Conservation (phyloP, 2,113 vertebrate genomes). For the Monopterus albus region DNA sequence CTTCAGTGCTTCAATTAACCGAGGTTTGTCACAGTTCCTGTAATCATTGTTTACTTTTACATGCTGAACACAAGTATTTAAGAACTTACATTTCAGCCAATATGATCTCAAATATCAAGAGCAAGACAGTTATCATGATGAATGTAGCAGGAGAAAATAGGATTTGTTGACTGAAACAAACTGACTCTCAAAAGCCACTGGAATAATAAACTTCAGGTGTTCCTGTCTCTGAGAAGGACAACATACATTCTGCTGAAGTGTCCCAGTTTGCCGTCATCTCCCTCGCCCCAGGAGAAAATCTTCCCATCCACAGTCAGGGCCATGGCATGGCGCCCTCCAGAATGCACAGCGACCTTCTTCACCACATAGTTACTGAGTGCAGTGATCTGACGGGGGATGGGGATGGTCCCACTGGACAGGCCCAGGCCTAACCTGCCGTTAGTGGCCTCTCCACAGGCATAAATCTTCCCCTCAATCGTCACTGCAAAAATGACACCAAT, state of each 20-base stretch:
- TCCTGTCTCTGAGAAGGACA: background rate
- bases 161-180: background rate
- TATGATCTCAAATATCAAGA: background rate
- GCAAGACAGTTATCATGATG: background rate
- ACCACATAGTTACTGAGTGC: constrained; percentile 98
- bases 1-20: constrained; percentile 94
- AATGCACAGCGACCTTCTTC: constrained; percentile 99
- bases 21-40: constrained; percentile 99
- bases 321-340: constrained; percentile 97
- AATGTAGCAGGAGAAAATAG: background rate
- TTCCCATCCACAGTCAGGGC: constrained; percentile 98
- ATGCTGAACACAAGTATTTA: background rate
- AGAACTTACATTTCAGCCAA: background rate
- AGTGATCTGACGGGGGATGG: constrained; percentile 94
- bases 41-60: background rate
- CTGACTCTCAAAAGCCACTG: background rate
- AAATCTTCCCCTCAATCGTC: constrained; percentile 97
- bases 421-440: constrained; percentile 95
- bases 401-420: constrained; percentile 95
- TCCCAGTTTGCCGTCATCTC: constrained; percentile 97
- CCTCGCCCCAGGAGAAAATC: constrained; percentile 98
- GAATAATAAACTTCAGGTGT: background rate
- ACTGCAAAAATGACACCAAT: constrained; percentile 81
- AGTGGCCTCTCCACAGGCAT: constrained; percentile 96
- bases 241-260: constrained; percentile 98